Evolutionary conservation across 2,888 invertebrate genomes (phyloP), one percentile per base, ranked within the genome.

Genomic region (Sympetrum striolatum): DNA sequence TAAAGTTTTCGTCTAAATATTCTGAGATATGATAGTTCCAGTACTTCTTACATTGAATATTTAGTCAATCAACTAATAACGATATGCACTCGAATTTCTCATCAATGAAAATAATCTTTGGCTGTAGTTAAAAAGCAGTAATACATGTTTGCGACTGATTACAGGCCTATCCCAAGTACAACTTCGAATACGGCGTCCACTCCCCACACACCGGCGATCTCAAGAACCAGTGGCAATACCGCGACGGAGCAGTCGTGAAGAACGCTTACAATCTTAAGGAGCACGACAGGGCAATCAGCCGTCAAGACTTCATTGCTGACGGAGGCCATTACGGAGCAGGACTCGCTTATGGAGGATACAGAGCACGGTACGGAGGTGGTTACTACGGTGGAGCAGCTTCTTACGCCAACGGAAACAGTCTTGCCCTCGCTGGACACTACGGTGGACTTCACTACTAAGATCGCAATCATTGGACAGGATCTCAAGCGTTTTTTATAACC

Each of bases 131-230:
- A 6, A 2, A n/a, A n/a, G n/a, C 8, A 0, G 4, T 44, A 10
- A 44, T 44, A 10, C 0, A 44, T 12, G 64, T 64, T 64, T 44
- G 39, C 39, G 6, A n/a, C n/a, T n/a, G n/a, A n/a, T 64, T 64
- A 10, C 82, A 90, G 90, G 53, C 81, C 2, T 58, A 60, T 1
- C 90, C 90, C 0, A 81, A 37, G 37, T 90, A 90, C 90, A 64
- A 58, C 48, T 90, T 35, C 22, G 58, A 64, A 1, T 90, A 90
- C 90, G 90, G 64, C 12, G 90, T 90, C 14, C 8, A 80, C 58
- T 80, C 80, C 64, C 64, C 25, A 5, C 64, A 64, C 64, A 64
- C 64, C 64, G 64, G 64, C 22, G 64, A 64, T 25, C n/a, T 64
- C 6, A 64, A 64, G 64, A 64, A 64, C 64, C 22, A 64, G 73